Evolutionary conservation across 92 coral and sea anemone species (phyloP), one percentile per base, ranked within the genome.

Genomic region (Palythoa caribaeorum): DNA sequence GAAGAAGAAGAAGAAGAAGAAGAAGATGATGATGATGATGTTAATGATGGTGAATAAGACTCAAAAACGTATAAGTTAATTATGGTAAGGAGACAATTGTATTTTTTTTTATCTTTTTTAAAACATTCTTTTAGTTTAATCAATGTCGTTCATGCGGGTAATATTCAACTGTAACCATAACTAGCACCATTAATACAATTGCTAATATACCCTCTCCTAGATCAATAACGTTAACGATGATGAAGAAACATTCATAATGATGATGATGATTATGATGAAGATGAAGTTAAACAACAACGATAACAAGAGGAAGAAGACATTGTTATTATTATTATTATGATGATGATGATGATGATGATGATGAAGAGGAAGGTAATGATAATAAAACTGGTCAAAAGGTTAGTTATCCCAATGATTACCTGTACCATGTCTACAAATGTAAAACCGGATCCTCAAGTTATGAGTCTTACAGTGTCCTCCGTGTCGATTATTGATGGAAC

Each of bases 381-480:
- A 2, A 63, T 3, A 9, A 63, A 35, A 6, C 19, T 3, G 35
- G 4, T 5, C 9, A n/a, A 16, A 10, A 15, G 70, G 19, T 16
- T 62, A 17, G 4, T 62, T 2, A 59, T 63, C n/a, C 8, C 9
- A 63, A 7, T 63, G 7, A 35, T 13, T 81, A 81, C 86, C 86
- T 65, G 40, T 81, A 17, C 86, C 86, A 69, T 81, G 86, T 51
- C 66, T 81, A 51, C 86, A 81, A 17, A 81, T 13, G 9, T 81
- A 81, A 81, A 81, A 81, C 36, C 86, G 86, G 39, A 81, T 81
- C 36, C 86, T 11, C 15, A 81, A 44, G n/a, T 81, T 81, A 17
- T 81, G 52, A 1, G 76, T 48, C 54, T 81, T 81, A 57, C 86
- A 81, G 62, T 81, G 73, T 36, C 86, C 86, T n/a, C 76, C 86